Evolutionary conservation across 2,113 vertebrate species (phyloP).

Genomic region (Copsychus sechellarum): DNA sequence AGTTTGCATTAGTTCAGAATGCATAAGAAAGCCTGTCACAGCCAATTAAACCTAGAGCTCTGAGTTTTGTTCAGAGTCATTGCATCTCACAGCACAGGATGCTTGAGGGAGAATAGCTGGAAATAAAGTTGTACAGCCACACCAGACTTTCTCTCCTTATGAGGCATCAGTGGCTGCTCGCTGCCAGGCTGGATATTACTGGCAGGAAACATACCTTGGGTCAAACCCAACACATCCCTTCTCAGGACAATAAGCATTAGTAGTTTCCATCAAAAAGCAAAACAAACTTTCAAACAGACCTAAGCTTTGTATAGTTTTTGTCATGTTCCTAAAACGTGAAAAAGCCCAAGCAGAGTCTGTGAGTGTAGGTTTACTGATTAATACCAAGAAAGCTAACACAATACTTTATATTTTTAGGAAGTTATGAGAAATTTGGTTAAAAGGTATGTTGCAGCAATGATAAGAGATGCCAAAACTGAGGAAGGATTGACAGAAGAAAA

Average conservation of each 20-base stretch:
- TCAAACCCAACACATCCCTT: neutral
- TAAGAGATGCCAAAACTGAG: slow-evolving; percentile 94
- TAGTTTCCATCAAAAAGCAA: neutral
- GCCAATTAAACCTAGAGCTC: neutral
- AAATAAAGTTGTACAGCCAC: neutral
- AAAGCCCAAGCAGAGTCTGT: neutral
- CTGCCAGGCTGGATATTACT: neutral
- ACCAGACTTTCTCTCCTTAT: neutral
- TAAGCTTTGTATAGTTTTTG: neutral
- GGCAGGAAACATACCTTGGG: neutral
- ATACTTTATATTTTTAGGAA: slow-evolving; percentile 76
- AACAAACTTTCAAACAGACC: neutral
- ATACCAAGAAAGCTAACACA: neutral
- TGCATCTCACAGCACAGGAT: neutral
- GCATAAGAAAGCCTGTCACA: neutral
- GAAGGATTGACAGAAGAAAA: slow-evolving; percentile 96
- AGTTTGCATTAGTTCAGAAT: neutral
- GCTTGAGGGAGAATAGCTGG: neutral
- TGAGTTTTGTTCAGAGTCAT: neutral
- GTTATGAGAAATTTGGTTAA: slow-evolving; percentile 95
- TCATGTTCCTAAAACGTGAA: neutral
- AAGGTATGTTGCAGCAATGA: slow-evolving; percentile 96
- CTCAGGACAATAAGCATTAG: neutral
- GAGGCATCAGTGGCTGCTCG: neutral
- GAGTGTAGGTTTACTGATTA: neutral